Evolutionary conservation across 1,140 invertebrate genomes (phyloP).

Genomic region (Fopius arisanus): DNA sequence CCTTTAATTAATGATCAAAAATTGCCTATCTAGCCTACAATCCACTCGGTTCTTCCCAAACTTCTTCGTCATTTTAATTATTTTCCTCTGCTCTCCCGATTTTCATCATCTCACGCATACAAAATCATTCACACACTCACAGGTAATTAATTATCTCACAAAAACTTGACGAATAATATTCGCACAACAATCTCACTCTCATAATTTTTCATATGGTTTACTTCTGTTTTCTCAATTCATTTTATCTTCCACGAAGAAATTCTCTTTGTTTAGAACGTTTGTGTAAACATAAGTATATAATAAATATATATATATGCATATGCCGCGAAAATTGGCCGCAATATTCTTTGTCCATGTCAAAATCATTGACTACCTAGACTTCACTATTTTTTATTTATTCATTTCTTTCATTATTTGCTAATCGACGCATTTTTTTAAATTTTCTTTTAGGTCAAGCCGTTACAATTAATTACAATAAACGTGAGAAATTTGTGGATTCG

Average conservation of each 20-base stretch:
- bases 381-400: not conserved
- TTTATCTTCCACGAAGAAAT: not conserved
- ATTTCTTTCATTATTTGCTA: not conserved
- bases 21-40: slow-evolving; percentile 58
- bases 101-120: slow-evolving; percentile 26
- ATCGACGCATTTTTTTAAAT: not conserved
- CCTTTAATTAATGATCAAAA: slow-evolving; percentile 46
- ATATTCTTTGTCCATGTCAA: slow-evolving; percentile 8
- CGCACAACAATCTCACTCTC: slow-evolving; percentile 6
- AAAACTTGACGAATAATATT: not conserved
- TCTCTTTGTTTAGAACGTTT: not conserved
- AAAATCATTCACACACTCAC: slow-evolving; percentile 20
- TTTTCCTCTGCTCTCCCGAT: slow-evolving; percentile 16
- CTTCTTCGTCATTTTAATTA: slow-evolving; percentile 24
- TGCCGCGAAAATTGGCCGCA: slow-evolving; percentile 9
- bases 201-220: not conserved
- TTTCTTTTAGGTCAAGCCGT: slow-evolving; percentile 15
- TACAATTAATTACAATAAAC: not conserved
- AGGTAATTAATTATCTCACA: not conserved
- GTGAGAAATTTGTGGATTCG: not conserved
- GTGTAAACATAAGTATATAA: not conserved
- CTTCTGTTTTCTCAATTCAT: not conserved
- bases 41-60: slow-evolving; percentile 29
- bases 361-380: slow-evolving; percentile 1
- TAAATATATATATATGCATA: not conserved